Conservation (phyloP, 2,797 vertebrate genomes). For the Antrozous pallidus region DNA sequence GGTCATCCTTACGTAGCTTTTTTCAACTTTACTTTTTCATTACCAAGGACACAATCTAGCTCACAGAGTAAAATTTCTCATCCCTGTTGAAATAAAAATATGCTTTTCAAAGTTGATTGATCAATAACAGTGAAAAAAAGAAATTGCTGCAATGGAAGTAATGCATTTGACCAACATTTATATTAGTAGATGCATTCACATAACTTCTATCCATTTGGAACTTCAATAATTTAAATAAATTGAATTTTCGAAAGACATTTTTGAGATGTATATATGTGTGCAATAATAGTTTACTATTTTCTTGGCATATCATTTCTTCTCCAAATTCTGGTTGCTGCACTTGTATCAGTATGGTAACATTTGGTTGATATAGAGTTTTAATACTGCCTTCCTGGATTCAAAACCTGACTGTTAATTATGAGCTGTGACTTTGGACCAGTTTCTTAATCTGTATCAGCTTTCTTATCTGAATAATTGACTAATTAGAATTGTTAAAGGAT, state of each 20-base stretch:
- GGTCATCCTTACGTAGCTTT: background rate
- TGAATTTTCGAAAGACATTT: background rate
- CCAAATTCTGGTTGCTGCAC: background rate
- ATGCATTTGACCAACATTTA: background rate
- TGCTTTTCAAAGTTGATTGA: conserved; percentile 37
- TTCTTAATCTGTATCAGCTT: background rate
- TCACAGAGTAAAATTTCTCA: conserved; percentile 49
- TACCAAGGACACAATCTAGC: background rate
- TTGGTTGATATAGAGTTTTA: background rate
- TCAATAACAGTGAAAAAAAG: conserved; percentile 36
- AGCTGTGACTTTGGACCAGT: background rate
- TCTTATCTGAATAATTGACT: background rate
- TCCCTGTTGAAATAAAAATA: conserved; percentile 2
- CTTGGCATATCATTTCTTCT: background rate
- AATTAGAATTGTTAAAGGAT: background rate
- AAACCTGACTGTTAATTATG: background rate
- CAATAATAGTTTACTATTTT: conserved; percentile 29
- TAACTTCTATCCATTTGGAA: conserved; percentile 17
- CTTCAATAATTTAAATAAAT: conserved; percentile 5
- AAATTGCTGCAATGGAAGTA: background rate
- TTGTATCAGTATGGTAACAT: background rate
- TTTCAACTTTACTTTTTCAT: conserved; percentile 23
- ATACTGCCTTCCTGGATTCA: background rate
- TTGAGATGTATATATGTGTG: background rate
- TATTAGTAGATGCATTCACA: background rate